Conservation (phyloP, 2,888 invertebrate genomes). For the Xestia sexstrigata region DNA sequence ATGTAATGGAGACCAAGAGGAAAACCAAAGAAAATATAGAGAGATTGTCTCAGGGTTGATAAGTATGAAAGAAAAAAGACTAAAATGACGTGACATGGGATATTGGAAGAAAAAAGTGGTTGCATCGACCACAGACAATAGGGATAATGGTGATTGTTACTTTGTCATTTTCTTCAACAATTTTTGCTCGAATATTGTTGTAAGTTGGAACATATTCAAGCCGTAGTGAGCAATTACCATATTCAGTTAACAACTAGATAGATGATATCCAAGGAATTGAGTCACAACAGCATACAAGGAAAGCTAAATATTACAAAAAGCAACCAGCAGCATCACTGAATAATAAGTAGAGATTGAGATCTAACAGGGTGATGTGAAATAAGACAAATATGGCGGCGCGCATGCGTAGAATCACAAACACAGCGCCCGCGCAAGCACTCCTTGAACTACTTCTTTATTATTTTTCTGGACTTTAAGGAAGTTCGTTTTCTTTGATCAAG, state of each 20-base stretch:
- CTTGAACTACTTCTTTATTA: constrained; percentile 76
- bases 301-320: constrained; percentile 77
- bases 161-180: not conserved
- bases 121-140: not conserved
- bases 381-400: constrained; percentile 86
- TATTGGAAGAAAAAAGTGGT: not conserved
- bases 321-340: constrained; percentile 79
- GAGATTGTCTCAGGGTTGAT: not conserved
- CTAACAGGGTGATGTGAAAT: constrained; percentile 87
- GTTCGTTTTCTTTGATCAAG: constrained; percentile 58
- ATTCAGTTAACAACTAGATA: constrained; percentile 56
- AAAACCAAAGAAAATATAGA: not conserved
- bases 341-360: constrained; percentile 87
- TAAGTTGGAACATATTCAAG: constrained; percentile 30
- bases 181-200: not conserved
- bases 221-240: constrained; percentile 50
- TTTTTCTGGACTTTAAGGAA: constrained; percentile 68
- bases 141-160: not conserved
- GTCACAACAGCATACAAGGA: constrained; percentile 70
- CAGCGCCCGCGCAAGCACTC: constrained; percentile 76
- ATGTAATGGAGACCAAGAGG: not conserved
- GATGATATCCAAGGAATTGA: constrained; percentile 65
- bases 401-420: constrained; percentile 85
- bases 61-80: not conserved
- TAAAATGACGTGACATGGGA: not conserved